Evolutionary conservation across 53 echinoderm and acorn worm genomes (phyloP).

Genomic region (Zoroaster sp.): DNA sequence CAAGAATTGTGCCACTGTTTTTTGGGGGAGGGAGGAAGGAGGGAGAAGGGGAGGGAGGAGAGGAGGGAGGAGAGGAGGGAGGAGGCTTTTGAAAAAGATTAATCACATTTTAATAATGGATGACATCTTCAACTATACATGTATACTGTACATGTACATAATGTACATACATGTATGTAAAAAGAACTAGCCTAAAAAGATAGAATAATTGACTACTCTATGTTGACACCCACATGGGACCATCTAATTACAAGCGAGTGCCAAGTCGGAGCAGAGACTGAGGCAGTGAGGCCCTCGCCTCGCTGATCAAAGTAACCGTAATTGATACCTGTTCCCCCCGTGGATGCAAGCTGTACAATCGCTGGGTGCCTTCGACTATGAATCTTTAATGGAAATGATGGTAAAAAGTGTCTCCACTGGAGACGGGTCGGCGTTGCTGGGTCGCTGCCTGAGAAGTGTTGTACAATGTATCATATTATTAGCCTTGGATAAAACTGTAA

Average conservation of each 20-base stretch:
- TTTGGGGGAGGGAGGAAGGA: too few species aligned
- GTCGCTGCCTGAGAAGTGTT: neutral
- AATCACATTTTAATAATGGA: too few species aligned
- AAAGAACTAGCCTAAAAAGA: too few species aligned
- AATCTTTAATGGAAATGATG: constrained; percentile 33
- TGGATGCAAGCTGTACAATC: constrained; percentile 8
- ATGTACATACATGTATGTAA: neutral
- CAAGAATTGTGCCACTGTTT: too few species aligned
- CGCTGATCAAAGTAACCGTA: neutral
- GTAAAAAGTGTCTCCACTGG: neutral
- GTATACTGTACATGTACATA: neutral
- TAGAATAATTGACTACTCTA: neutral
- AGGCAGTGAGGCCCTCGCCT: neutral
- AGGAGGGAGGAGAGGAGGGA: too few species aligned
- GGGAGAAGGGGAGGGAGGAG: too few species aligned
- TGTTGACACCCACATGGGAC: neutral
- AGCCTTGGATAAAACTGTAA: neutral
- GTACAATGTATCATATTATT: neutral
- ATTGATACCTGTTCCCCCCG: constrained; percentile 21
- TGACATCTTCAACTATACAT: too few species aligned
- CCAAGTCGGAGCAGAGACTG: neutral
- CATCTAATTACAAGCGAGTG: constrained; percentile 21
- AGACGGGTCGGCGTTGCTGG: neutral
- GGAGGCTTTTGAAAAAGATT: too few species aligned
- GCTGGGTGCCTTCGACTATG: constrained; percentile 26